Evolutionary conservation across 2,888 invertebrate genomes (phyloP), one percentile per base, ranked within the genome.

Genomic region (Drosophila koepferae): DNA sequence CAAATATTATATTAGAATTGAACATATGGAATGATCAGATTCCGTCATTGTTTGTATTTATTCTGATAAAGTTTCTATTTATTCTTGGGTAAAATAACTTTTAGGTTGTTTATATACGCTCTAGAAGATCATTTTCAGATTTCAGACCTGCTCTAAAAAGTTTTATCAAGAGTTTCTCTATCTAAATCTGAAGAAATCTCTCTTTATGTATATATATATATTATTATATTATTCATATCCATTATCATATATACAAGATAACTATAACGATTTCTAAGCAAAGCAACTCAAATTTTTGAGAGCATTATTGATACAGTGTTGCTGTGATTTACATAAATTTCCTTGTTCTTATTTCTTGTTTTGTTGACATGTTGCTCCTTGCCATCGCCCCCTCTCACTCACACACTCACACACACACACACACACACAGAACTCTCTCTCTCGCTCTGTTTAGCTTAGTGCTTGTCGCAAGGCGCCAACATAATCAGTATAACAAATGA

Each of bases 401-500:
- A 31, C 53, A 54, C 56, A 46, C 34, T n/a, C 36, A 36, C 20
- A 20, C 20, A 20, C 20, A 20, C 20, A 20, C 20, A 20, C 20
- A n/a, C n/a, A n/a, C n/a, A n/a, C n/a, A n/a, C 38, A 1, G 46
- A 28, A 34, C 10, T 55, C 65, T 65, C 77, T 62, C 66, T 49
- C 69, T 58, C 66, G 53, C 62, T 62, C 64, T 62, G 41, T 53
- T 36, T 65, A 62, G 72, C 59, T 63, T 43, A 58, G 65, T 76
- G 62, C 55, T 71, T 74, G 69, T 80, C 72, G 86, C 76, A 86
- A 84, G 82, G 81, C 88, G 82, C 86, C 91, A 91, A 91, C 91
- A 89, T 91, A 91, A 91, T 91, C 91, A 91, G 87, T 80, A 90
- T 91, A 91, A 91, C 91, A 91, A 91, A 91, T 91, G 91, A 91